Evolutionary conservation across 2,113 vertebrate genomes (phyloP).

Genomic region (Cnemophilus loriae): DNA sequence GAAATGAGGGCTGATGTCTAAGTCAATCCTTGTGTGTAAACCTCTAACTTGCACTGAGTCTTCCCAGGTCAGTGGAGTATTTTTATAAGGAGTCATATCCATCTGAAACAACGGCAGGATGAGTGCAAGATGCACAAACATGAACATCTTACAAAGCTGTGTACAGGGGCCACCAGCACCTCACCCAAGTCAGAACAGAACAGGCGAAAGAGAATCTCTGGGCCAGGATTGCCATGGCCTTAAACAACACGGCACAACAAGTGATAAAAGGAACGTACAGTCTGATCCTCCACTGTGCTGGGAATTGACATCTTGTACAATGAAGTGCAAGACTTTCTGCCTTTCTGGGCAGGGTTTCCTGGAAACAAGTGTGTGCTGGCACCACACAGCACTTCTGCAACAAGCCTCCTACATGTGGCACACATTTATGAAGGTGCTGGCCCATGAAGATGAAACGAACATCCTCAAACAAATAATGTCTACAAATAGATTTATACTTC

Average conservation of each 20-base stretch:
- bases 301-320: not conserved
- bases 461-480: not conserved
- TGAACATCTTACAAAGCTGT: not conserved
- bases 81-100: not conserved
- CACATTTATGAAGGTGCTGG: not conserved
- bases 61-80: not conserved
- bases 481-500: not conserved
- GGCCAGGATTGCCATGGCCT: not conserved
- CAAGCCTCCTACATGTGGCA: not conserved
- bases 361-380: not conserved
- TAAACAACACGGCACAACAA: not conserved
- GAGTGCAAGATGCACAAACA: not conserved
- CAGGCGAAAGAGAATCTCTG: not conserved
- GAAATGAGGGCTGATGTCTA: not conserved
- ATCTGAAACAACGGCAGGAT: not conserved
- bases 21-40: accelerated
- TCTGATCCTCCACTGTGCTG: not conserved
- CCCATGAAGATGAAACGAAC: not conserved
- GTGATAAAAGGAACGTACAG: not conserved
- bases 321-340: not conserved
- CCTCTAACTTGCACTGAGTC: not conserved
- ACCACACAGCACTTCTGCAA: not conserved
- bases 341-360: not conserved
- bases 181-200: not conserved
- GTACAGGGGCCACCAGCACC: not conserved